Evolutionary conservation across 2,888 invertebrate species (phyloP).

Genomic region (Acrobasis repandana): DNA sequence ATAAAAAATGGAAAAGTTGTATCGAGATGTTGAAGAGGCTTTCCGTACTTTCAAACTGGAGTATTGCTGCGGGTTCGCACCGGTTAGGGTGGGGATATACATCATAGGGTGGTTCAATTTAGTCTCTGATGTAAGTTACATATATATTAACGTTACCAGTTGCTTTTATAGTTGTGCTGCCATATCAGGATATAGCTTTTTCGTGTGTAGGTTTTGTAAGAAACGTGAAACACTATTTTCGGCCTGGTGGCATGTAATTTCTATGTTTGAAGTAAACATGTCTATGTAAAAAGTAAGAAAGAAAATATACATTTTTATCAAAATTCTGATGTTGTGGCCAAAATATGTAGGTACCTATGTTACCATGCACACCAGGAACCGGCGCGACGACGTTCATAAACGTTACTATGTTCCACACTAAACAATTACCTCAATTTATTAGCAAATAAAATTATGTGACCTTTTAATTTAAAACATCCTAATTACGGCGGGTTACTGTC

Average conservation of each 20-base stretch:
- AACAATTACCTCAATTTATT: constrained; percentile 45
- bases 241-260: no score
- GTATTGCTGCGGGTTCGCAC: constrained; percentile 57
- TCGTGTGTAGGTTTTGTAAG: no score
- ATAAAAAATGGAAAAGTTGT: constrained; percentile 49
- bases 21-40: constrained; percentile 45
- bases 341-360: no score
- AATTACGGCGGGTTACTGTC: constrained; percentile 50
- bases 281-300: no score
- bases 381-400: neutral
- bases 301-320: no score
- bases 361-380: neutral
- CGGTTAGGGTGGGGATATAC: constrained; percentile 54
- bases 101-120: constrained; percentile 57
- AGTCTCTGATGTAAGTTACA: constrained; percentile 52
- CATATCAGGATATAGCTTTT: no score
- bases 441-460: constrained; percentile 49
- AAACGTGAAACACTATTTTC: no score
- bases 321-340: no score
- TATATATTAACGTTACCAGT: neutral
- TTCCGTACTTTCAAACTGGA: constrained; percentile 55
- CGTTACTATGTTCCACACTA: constrained; percentile 23
- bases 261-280: no score
- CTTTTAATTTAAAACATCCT: constrained; percentile 64
- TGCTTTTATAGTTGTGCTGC: no score